Evolutionary conservation across 2,797 vertebrate species (phyloP).

Genomic region (Gastrophryne carolinensis): DNA sequence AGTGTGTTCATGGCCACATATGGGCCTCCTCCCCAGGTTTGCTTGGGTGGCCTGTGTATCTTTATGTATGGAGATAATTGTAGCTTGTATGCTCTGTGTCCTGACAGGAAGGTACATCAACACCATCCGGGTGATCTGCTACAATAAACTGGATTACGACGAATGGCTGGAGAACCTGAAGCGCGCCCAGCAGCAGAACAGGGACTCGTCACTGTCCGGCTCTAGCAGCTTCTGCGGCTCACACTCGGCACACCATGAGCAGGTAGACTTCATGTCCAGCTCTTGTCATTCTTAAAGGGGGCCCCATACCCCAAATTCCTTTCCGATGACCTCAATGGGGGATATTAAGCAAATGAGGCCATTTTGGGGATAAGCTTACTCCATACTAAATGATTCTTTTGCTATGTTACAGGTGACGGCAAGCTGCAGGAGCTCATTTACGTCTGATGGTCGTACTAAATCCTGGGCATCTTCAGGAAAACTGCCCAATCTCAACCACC

Average conservation of each 20-base stretch:
- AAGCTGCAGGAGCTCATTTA: constrained; percentile 58
- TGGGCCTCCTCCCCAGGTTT: no score
- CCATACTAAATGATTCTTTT: no score
- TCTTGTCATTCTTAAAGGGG: background rate
- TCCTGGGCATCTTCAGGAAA: constrained; percentile 63
- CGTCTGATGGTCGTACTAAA: constrained; percentile 59
- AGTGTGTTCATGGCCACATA: no score
- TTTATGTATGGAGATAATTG: background rate
- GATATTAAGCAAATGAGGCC: no score
- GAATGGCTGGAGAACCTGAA: constrained; percentile 72
- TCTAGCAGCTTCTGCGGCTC: constrained; percentile 56
- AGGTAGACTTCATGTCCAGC: constrained; percentile 59
- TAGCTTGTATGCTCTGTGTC: background rate
- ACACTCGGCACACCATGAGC: constrained; percentile 36
- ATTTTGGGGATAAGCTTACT: rapidly evolving
- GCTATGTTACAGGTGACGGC: constrained; percentile 48
- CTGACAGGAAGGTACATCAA: constrained; percentile 70
- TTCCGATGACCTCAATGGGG: background rate
- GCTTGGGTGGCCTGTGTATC: background rate
- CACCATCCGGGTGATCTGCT: constrained; percentile 71
- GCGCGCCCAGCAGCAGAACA: constrained; percentile 55
- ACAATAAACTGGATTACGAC: constrained; percentile 66
- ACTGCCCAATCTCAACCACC: constrained; percentile 41
- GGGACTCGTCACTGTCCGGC: constrained; percentile 53
- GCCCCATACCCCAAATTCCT: no score